Evolutionary conservation across 1,140 invertebrate species (phyloP).

Genomic region (Andrena cerasifolii): DNA sequence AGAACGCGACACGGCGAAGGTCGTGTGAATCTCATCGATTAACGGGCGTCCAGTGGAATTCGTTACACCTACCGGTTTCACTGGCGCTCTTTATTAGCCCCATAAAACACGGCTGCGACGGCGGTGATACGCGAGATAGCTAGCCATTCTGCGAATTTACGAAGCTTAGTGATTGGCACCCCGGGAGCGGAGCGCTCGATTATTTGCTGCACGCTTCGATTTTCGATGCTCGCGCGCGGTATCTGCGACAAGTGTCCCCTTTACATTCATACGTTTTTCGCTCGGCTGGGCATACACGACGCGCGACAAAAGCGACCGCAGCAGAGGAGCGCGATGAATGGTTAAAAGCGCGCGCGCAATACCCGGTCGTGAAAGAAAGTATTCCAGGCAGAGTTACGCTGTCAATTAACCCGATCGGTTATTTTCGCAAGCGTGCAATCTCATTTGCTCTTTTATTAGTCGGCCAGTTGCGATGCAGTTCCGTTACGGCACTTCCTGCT

Average conservation of each 20-base stretch:
- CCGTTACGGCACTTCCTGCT: conserved; percentile 47
- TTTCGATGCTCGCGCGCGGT: background rate
- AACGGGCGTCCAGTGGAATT: too few species aligned
- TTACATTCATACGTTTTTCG: conserved; percentile 26
- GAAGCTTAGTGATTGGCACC: too few species aligned
- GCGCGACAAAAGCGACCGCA: conserved; percentile 31
- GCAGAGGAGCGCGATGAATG: conserved; percentile 26
- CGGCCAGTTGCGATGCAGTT: background rate
- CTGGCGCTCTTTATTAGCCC: too few species aligned
- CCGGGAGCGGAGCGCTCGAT: too few species aligned
- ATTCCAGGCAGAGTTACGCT: background rate
- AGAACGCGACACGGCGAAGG: background rate
- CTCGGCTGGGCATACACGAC: conserved; percentile 31
- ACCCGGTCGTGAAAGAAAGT: conserved; percentile 32
- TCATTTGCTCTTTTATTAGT: background rate
- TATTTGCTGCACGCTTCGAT: too few species aligned
- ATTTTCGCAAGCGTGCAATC: background rate
- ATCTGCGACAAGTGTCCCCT: conserved; percentile 21
- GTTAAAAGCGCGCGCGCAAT: conserved; percentile 21
- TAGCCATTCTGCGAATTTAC: too few species aligned
- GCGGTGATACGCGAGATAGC: too few species aligned
- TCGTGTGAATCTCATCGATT: background rate
- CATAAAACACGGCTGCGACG: too few species aligned
- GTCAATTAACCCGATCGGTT: conserved; percentile 28
- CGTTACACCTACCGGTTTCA: too few species aligned